Conservation (phyloP, 2,797 vertebrate species). For the Denticeps clupeoides region DNA sequence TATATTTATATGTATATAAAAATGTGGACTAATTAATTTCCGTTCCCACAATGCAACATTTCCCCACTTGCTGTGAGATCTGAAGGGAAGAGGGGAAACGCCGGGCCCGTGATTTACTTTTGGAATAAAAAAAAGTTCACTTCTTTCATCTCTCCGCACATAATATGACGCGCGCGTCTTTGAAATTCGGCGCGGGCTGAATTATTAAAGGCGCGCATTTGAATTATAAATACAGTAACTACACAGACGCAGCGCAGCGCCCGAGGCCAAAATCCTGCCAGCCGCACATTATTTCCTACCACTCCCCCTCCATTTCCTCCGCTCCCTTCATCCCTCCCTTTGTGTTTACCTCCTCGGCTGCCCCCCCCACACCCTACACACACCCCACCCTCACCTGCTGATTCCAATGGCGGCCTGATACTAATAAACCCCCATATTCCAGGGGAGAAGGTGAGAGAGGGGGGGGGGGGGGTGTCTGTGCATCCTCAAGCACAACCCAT, state of each 20-base stretch:
- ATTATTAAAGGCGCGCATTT: slow-evolving; percentile 93
- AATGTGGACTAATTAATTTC: too few species aligned
- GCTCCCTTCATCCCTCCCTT: slow-evolving; percentile 59
- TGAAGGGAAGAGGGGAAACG: slow-evolving; percentile 45
- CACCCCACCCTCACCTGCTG: slow-evolving; percentile 33
- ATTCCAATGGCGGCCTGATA: slow-evolving; percentile 81
- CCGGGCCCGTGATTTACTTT: slow-evolving; percentile 22
- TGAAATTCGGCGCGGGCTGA: slow-evolving; percentile 75
- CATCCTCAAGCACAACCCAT: slow-evolving; percentile 72
- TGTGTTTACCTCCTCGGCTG: slow-evolving; percentile 33
- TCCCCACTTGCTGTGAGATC: too few species aligned
- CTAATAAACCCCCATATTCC: slow-evolving; percentile 82
- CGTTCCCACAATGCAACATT: too few species aligned
- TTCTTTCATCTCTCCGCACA: slow-evolving; percentile 55
- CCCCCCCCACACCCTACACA: neutral
- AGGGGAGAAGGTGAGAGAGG: too few species aligned
- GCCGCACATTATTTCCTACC: slow-evolving; percentile 82
- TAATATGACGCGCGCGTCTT: slow-evolving; percentile 74
- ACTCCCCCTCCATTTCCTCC: slow-evolving; percentile 71
- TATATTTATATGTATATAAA: too few species aligned
- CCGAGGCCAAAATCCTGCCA: slow-evolving; percentile 81
- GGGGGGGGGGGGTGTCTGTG: slow-evolving; percentile 66
- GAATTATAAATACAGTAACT: slow-evolving; percentile 96
- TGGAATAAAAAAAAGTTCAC: slow-evolving; percentile 14
- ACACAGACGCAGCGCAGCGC: slow-evolving; percentile 81